phyloP scores from a whole-genome alignment of 37 sponge, comb jelly and placozoan species.

The Mnemiopsis leidyi region DNA sequence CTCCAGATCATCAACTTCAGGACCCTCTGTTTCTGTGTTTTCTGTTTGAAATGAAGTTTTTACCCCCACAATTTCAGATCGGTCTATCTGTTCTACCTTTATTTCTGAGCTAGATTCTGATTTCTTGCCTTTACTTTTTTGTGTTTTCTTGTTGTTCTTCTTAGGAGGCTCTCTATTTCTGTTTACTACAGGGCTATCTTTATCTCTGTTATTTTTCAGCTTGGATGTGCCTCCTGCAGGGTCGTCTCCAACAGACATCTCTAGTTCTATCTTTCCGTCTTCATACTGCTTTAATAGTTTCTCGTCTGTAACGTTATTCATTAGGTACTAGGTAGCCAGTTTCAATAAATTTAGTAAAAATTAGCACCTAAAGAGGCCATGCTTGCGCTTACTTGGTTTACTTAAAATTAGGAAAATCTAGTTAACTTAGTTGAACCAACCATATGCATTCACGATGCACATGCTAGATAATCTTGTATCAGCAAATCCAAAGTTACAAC shows the following conservation, averaged over 20 bases:
- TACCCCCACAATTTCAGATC: neutral
- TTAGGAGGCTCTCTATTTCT: neutral
- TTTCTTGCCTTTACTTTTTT: neutral
- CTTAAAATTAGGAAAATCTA: too few relatives aligned
- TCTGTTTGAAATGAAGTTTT: neutral
- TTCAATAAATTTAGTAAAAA: too few relatives aligned
- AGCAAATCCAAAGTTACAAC: too few relatives aligned
- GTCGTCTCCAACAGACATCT: neutral
- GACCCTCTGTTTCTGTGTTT: neutral
- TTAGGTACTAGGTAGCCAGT: too few relatives aligned
- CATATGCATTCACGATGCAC: too few relatives aligned
- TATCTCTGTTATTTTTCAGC: neutral
- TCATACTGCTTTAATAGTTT: neutral
- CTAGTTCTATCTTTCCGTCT: neutral
- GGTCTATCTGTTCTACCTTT: neutral
- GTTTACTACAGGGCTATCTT: neutral
- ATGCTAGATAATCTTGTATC: too few relatives aligned
- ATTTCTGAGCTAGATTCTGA: neutral
- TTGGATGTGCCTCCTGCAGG: neutral
- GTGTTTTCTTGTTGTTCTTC: neutral
- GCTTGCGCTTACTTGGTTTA: too few relatives aligned
- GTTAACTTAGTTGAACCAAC: too few relatives aligned
- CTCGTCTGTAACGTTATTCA: neutral
- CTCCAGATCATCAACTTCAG: neutral
- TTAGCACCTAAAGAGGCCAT: too few relatives aligned